These are phyloP conservation scores for Ypsolopha scabrella DNA, from an alignment of 2,888 invertebrate species.

Conservation along the genomic window DNA sequence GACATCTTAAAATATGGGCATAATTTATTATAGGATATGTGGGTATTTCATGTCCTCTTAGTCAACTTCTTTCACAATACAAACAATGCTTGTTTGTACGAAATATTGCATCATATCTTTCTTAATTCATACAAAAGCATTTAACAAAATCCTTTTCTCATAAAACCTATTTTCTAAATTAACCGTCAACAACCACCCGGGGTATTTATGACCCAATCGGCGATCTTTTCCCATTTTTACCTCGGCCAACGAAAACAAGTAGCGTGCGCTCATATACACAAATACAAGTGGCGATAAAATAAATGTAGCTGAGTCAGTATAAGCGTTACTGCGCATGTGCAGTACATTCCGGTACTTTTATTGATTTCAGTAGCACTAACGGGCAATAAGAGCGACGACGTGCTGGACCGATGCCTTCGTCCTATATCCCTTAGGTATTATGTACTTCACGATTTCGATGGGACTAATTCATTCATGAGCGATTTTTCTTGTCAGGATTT, in stretches of 20 bases:
- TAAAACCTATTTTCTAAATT: neutral
- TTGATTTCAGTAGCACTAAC: conserved; percentile 79
- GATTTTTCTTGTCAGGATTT: conserved; percentile 25
- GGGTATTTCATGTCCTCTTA: neutral
- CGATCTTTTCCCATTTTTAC: conserved; percentile 45
- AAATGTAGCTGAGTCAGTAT: conserved; percentile 66
- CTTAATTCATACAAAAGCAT: too few relatives aligned
- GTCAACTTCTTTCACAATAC: neutral
- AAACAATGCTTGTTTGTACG: too few relatives aligned
- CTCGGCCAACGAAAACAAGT: conserved; percentile 57
- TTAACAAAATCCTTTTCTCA: too few relatives aligned
- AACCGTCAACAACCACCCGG: conserved; percentile 14
- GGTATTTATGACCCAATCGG: conserved; percentile 30
- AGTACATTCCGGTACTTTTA: conserved; percentile 74
- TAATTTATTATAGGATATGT: neutral
- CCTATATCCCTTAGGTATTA: conserved; percentile 56
- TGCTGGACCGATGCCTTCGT: conserved; percentile 58
- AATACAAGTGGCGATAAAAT: conserved; percentile 69
- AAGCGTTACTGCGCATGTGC: conserved; percentile 63
- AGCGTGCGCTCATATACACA: conserved; percentile 64
- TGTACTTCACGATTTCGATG: conserved; percentile 53
- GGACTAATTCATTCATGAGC: conserved; percentile 52
- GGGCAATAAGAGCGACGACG: conserved; percentile 68
- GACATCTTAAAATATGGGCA: neutral
- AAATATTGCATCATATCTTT: too few relatives aligned